A percentile compares a stretch with the other conserved stretches of the same genome.
Conservation (phyloP, 1,140 invertebrate species). For the Drosophila sturtevanti region DNA sequence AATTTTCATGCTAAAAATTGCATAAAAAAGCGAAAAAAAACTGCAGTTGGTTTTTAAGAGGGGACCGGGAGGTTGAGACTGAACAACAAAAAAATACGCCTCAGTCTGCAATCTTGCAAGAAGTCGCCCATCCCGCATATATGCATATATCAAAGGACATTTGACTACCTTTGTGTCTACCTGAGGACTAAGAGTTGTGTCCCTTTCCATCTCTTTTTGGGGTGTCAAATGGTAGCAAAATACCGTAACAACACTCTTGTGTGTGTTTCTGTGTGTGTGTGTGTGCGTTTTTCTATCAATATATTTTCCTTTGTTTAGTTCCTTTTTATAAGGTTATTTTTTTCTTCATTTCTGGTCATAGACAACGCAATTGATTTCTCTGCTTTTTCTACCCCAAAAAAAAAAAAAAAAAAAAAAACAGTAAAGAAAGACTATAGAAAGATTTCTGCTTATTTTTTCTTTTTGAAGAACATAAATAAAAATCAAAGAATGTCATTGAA, state of each 20-base stretch:
- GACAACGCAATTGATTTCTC: slow-evolving; percentile 77
- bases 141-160: slow-evolving; percentile 43
- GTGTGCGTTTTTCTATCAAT: slow-evolving; percentile 24
- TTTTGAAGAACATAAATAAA: slow-evolving; percentile 67
- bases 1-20: slow-evolving; percentile 76
- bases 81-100: slow-evolving; percentile 42
- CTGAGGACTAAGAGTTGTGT: slow-evolving; percentile 37
- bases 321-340: slow-evolving; percentile 59
- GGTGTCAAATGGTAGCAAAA: slow-evolving; percentile 72
- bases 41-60: slow-evolving; percentile 1
- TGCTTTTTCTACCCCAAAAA: slow-evolving; percentile 73
- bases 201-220: slow-evolving; percentile 41
- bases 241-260: slow-evolving; percentile 56
- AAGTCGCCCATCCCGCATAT: slow-evolving; percentile 28
- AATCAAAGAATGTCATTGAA: slow-evolving; percentile 65
- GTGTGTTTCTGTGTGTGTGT: slow-evolving; percentile 7
- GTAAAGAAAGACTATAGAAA: slow-evolving; percentile 5
- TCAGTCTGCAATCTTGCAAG: slow-evolving; percentile 12
- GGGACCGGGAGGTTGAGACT: slow-evolving; percentile 40
- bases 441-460: slow-evolving; percentile 10
- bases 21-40: slow-evolving; percentile 67
- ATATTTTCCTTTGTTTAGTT: slow-evolving; percentile 59
- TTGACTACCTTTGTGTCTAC: slow-evolving; percentile 34
- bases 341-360: slow-evolving; percentile 59
- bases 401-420: slow-evolving; percentile 33